phyloP scores from a whole-genome alignment of 2,888 invertebrate species.

The Eupsilia transversa region DNA sequence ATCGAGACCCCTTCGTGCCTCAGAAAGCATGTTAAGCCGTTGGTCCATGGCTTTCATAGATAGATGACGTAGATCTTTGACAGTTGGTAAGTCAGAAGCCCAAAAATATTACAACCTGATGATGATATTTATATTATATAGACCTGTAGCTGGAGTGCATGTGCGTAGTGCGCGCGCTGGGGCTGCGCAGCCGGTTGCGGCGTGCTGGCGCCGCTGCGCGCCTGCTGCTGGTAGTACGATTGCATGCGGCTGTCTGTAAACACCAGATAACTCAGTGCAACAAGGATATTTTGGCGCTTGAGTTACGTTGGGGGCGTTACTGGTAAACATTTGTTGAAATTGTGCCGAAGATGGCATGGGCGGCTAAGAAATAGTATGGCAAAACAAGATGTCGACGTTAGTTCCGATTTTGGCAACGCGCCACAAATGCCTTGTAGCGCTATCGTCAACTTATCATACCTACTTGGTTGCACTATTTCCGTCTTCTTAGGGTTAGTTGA shows the following conservation, averaged over 20 bases:
- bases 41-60: background rate
- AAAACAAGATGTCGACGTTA: background rate
- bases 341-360: too few relatives aligned
- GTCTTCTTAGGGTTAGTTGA: background rate
- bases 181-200: constrained; percentile 76
- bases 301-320: background rate
- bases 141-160: constrained; percentile 82
- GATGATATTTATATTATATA: background rate
- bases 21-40: background rate
- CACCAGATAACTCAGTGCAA: background rate
- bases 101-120: background rate
- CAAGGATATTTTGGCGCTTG: background rate
- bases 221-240: constrained; percentile 76
- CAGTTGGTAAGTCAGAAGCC: background rate
- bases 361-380: background rate
- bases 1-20: too few relatives aligned
- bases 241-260: constrained; percentile 75
- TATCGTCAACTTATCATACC: background rate
- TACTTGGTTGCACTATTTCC: too few relatives aligned
- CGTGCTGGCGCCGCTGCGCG: constrained; percentile 74
- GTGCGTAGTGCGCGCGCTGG: constrained; percentile 83
- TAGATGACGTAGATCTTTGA: too few relatives aligned
- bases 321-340: background rate
- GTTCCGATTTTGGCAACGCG: background rate
- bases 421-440: background rate